Evolutionary conservation across 1,140 invertebrate species (phyloP), one percentile per base, ranked within the genome.

Genomic region (Aethina tumida): DNA sequence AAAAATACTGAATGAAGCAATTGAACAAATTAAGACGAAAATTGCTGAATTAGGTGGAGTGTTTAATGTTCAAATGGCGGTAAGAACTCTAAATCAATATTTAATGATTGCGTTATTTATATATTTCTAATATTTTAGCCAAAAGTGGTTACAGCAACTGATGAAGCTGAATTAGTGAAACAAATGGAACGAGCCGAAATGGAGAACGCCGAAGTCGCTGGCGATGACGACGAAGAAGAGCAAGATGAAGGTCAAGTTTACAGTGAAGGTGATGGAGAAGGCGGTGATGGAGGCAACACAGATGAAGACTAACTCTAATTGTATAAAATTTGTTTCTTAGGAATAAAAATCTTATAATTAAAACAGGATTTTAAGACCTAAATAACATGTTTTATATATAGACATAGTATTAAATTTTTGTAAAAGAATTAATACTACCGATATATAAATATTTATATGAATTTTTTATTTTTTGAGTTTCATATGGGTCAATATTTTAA

Each of bases 91-190:
- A n/a, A n/a, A n/a, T n/a, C 6, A 14, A 32, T 14, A 14, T 29
- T 24, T 30, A 30, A 8, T 24, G 1, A 13, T 3, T 18, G 2
- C 8, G 16, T 26, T 12, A 31, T 0, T 32, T 33, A 19, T 21
- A 37, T 9, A 30, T 30, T 30, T 30, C 6, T 14, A 30, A 47
- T 15, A 52, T 59, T 63, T 8, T 55, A 94, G 85, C 92, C 94
- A 26, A 96, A 97, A 74, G 92, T 99, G 31, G 93, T 99, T 5
- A 98, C 96, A 14, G 94, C 96, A 31, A 83, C 87, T 7, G 96
- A 99, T 64, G 96, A 99, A 66, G 88, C 86, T 1, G 94, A 97
- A 63, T 68, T 98, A 42, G 84, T 86, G 9, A 74, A 85, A 59
- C 85, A 94, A 63, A 81, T 99, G 79, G 90, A 97, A 67, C 73